phyloP scores from a whole-genome alignment of 2,888 invertebrate genomes.

The Acheta domesticus region DNA sequence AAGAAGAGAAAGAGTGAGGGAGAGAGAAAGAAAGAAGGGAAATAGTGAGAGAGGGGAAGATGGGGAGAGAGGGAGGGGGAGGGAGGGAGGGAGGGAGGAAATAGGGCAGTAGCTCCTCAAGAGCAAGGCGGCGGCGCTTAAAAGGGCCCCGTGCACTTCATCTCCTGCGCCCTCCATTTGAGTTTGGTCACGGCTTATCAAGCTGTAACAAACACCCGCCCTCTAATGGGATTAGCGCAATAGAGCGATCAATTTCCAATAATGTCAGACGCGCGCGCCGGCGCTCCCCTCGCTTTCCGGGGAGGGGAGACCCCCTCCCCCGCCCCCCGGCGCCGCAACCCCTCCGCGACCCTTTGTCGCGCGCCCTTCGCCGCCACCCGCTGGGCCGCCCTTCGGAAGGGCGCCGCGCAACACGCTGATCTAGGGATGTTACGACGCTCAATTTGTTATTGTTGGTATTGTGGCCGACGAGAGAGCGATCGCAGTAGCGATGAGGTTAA shows the following conservation, averaged over 20 bases:
- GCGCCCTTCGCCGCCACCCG: neutral
- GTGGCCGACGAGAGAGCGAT: too few relatives aligned
- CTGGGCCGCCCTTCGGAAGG: too few relatives aligned
- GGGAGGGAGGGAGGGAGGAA: too few relatives aligned
- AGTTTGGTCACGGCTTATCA: conserved; percentile 29
- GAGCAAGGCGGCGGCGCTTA: neutral
- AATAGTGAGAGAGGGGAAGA: too few relatives aligned
- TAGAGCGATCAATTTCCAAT: conserved; percentile 30
- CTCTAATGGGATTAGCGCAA: conserved; percentile 30
- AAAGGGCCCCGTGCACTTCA: conserved; percentile 1
- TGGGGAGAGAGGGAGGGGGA: neutral
- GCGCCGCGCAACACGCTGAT: too few relatives aligned
- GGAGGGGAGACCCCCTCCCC: neutral
- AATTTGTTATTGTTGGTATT: too few relatives aligned
- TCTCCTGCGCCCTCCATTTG: conserved; percentile 12
- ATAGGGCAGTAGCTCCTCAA: neutral
- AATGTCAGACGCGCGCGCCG: neutral
- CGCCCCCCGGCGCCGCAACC: too few relatives aligned
- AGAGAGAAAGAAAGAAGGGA: too few relatives aligned
- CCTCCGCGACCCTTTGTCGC: too few relatives aligned
- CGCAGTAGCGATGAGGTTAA: too few relatives aligned
- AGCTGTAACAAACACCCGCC: conserved; percentile 25
- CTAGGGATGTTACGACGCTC: too few relatives aligned
- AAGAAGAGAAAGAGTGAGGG: too few relatives aligned
- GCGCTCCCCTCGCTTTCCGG: neutral